Conservation (phyloP, 2,113 vertebrate species). For the Azemiops feae region DNA sequence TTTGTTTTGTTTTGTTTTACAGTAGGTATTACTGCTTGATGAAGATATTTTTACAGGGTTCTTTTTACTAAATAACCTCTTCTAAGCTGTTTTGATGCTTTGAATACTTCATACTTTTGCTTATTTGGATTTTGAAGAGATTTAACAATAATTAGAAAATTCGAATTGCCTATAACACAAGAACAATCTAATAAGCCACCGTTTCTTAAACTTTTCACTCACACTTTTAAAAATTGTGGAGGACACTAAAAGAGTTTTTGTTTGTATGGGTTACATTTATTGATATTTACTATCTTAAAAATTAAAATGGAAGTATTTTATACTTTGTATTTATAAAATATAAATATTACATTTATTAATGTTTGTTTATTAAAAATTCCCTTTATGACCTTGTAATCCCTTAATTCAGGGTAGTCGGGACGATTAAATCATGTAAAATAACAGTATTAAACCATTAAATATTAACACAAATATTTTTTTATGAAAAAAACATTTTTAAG, state of each 20-base stretch:
- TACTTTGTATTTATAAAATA: not conserved
- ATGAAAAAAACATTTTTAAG: not conserved
- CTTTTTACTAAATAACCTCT: not conserved
- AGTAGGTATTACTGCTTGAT: not conserved
- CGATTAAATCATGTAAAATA: not conserved
- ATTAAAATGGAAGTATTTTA: not conserved
- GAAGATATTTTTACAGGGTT: not conserved
- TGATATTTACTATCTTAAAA: not conserved
- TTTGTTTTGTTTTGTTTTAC: not conserved
- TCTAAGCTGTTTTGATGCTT: not conserved
- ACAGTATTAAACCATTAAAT: not conserved
- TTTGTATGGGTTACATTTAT: not conserved
- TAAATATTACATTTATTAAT: not conserved
- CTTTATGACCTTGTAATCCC: not conserved
- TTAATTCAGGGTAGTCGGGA: not conserved
- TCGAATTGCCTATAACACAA: not conserved
- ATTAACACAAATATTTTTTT: not conserved
- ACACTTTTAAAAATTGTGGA: not conserved
- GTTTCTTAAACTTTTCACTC: not conserved
- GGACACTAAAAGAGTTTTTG: not conserved
- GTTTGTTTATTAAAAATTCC: not conserved
- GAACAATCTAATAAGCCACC: not conserved
- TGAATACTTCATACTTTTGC: not conserved
- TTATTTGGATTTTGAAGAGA: not conserved
- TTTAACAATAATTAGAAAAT: not conserved